phyloP scores from a whole-genome alignment of 2,797 vertebrate species.

The Champsocephalus gunnari region DNA sequence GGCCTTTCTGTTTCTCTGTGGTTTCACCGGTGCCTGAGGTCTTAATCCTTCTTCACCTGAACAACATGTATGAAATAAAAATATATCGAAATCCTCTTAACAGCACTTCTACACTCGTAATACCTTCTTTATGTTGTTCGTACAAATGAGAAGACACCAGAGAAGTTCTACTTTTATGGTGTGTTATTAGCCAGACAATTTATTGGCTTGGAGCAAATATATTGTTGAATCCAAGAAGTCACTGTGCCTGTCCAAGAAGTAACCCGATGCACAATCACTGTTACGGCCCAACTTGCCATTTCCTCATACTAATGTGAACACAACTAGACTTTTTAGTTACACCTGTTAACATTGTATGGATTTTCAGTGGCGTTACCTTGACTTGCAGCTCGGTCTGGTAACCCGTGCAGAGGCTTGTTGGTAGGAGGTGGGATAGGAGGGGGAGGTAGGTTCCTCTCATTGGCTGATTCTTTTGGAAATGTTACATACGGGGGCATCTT shows the following conservation, averaged over 20 bases:
- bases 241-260: not conserved
- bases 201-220: not conserved
- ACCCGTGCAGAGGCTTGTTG: constrained; percentile 66
- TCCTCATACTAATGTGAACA: not conserved
- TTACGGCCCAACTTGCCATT: not conserved
- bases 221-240: not conserved
- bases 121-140: too few species aligned
- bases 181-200: not conserved
- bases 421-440: constrained; percentile 76
- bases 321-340: not conserved
- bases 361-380: constrained; percentile 74
- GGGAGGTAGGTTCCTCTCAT: constrained; percentile 78
- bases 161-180: not conserved
- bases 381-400: constrained; percentile 81
- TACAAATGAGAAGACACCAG: not conserved
- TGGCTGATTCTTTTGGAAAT: constrained; percentile 76
- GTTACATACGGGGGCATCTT: constrained; percentile 77
- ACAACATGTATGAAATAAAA: constrained; percentile 6
- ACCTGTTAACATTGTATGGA: not conserved
- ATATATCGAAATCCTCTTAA: not conserved
- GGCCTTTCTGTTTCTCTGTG: constrained; percentile 89
- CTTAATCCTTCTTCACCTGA: constrained; percentile 83
- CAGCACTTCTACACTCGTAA: not conserved
- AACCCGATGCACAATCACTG: not conserved
- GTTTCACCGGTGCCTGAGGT: constrained; percentile 88